These are phyloP conservation scores for Norana najaformis DNA, from an alignment of 2,888 invertebrate genomes.

Conservation along the genomic window DNA sequence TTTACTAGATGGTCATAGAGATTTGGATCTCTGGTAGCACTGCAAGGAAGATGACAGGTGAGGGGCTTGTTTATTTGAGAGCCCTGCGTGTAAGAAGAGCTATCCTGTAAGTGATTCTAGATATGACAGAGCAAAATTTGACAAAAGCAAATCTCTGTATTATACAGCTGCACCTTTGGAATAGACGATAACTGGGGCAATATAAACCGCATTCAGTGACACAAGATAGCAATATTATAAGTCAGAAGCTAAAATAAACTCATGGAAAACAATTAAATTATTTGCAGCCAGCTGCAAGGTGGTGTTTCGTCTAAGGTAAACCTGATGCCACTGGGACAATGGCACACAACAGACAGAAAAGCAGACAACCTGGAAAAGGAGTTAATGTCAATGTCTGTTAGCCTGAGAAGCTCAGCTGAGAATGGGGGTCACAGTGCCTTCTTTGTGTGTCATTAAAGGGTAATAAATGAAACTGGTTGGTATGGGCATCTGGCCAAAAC, in stretches of 20 bases:
- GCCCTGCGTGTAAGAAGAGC: no score
- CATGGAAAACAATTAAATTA: background rate
- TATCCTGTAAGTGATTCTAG: no score
- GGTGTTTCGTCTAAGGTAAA: background rate
- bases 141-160: background rate
- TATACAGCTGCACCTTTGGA: background rate
- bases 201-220: background rate
- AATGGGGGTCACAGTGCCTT: no score
- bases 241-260: background rate
- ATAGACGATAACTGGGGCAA: background rate
- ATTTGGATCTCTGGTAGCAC: no score
- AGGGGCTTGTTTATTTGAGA: no score
- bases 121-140: no score
- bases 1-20: no score
- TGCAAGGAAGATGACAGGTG: no score
- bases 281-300: background rate
- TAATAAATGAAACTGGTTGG: no score
- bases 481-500: no score
- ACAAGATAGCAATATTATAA: background rate
- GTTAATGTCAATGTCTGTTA: background rate
- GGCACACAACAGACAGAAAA: background rate
- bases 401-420: no score
- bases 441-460: no score
- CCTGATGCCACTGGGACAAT: background rate
- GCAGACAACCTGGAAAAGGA: background rate